phyloP scores from a whole-genome alignment of 2,888 invertebrate genomes.

The Parnassius mnemosyne region DNA sequence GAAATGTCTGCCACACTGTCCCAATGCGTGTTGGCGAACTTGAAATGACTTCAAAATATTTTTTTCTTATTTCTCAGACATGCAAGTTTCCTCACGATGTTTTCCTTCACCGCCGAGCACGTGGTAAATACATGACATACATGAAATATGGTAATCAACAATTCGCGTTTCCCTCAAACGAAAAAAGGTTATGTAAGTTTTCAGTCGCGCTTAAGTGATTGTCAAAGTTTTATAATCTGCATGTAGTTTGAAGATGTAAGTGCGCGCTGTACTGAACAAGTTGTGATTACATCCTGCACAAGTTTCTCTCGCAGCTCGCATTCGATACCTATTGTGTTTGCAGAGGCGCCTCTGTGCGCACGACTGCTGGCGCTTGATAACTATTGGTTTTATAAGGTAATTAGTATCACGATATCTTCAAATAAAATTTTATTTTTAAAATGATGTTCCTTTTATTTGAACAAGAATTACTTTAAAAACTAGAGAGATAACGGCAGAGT shows the following conservation, averaged over 20 bases:
- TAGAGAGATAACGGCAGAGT: no score
- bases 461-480: no score
- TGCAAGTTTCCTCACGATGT: no score
- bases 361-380: slow-evolving; percentile 39
- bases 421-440: not conserved
- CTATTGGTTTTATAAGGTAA: slow-evolving; percentile 1
- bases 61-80: no score
- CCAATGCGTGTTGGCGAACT: no score
- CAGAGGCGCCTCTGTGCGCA: slow-evolving; percentile 51
- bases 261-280: slow-evolving; percentile 45
- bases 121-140: no score
- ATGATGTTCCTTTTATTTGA: not conserved
- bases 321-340: slow-evolving; percentile 67
- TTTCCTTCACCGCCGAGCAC: no score
- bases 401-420: not conserved
- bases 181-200: slow-evolving; percentile 21
- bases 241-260: slow-evolving; percentile 20
- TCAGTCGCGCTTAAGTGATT: slow-evolving; percentile 22
- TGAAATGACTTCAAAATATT: no score
- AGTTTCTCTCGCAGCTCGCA: slow-evolving; percentile 45
- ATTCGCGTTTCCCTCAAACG: not conserved
- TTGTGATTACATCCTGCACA: slow-evolving; percentile 70
- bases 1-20: no score
- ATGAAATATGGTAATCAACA: not conserved
- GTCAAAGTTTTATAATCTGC: slow-evolving; percentile 19